Percentiles rank a stretch among this genome's conserved stretches.
Evolutionary conservation across 1,140 invertebrate genomes (phyloP).

Genomic region (Drosophila quadrilineata): DNA sequence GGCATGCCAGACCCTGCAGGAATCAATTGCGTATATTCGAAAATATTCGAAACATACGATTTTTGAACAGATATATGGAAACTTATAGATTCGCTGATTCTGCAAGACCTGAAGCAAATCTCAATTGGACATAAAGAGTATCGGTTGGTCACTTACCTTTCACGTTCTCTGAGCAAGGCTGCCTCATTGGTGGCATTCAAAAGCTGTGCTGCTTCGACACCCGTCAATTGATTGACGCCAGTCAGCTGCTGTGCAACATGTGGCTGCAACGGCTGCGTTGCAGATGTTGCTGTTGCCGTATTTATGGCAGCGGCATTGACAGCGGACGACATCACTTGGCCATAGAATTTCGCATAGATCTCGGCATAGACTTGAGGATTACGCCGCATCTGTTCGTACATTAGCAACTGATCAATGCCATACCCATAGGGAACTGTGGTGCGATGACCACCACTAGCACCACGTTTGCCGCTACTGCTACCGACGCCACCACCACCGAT

Average conservation of each 20-base stretch:
- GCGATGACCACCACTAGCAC: too few species aligned
- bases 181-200: conserved; percentile 27
- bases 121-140: neutral
- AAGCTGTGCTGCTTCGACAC: conserved; percentile 6
- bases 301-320: conserved; percentile 31
- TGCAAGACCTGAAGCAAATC: neutral
- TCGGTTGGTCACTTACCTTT: conserved; percentile 84
- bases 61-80: too few species aligned
- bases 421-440: conserved; percentile 77
- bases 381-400: conserved; percentile 88
- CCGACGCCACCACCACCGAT: conserved; percentile 9
- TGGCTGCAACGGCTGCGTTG: neutral
- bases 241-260: conserved; percentile 51
- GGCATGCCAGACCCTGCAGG: too few species aligned
- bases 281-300: conserved; percentile 4
- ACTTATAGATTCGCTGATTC: too few species aligned
- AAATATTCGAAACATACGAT: too few species aligned
- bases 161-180: conserved; percentile 82
- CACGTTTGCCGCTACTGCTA: conserved; percentile 47
- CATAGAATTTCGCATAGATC: conserved; percentile 88
- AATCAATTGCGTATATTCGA: too few species aligned
- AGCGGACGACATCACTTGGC: conserved; percentile 53
- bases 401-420: too few species aligned
- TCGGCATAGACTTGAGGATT: conserved; percentile 90
- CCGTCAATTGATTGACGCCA: conserved; percentile 82